phyloP scores from a whole-genome alignment of 2,888 invertebrate species.

The Petrolisthes manimaculis region DNA sequence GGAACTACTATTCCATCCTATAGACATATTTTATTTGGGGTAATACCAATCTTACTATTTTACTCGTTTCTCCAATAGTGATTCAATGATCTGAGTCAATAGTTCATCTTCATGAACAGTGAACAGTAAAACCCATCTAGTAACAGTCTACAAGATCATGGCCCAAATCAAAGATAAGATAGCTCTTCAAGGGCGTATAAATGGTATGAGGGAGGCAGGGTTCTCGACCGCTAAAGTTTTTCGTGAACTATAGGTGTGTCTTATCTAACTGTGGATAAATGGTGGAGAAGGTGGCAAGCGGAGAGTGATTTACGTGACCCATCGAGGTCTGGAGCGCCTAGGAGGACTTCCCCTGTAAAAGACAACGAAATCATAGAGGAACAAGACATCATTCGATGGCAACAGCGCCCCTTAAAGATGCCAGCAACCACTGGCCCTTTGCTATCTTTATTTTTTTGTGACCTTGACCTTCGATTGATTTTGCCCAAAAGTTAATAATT shows the following conservation, averaged over 20 bases:
- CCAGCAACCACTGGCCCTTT: no score
- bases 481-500: no score
- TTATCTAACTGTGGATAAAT: neutral
- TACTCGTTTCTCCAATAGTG: neutral
- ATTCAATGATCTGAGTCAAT: neutral
- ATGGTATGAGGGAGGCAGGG: slow-evolving; percentile 6
- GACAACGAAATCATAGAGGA: slow-evolving; percentile 6
- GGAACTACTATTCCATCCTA: no score
- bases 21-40: no score
- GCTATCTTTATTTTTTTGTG: no score
- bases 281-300: neutral
- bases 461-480: no score
- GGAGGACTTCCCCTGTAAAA: neutral
- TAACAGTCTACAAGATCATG: neutral
- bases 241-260: neutral
- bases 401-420: no score
- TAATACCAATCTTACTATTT: no score
- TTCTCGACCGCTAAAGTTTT: neutral
- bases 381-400: no score
- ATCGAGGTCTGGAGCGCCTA: neutral
- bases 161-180: neutral
- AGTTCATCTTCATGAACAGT: neutral
- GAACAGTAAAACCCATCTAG: neutral
- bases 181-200: neutral
- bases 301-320: slow-evolving; percentile 12